Conservation (phyloP, 1,140 invertebrate species). For the Piezodorus guildinii region DNA sequence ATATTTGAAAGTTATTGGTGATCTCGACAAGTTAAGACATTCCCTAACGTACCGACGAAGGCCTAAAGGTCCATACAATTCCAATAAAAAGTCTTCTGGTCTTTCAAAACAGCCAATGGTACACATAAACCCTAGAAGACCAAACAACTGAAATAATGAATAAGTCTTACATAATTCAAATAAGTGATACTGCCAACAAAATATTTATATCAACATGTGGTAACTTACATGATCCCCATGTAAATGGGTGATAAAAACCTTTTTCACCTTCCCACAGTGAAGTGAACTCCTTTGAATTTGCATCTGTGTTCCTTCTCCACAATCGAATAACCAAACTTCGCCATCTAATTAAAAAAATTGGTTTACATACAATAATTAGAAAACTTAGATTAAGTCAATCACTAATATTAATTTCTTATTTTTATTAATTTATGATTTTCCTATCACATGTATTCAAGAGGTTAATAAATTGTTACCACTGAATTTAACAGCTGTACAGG, state of each 20-base stretch:
- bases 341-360: conserved; percentile 31
- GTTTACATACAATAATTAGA: too few species aligned
- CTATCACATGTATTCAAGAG: neutral
- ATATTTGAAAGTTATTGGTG: neutral
- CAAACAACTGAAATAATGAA: conserved; percentile 34
- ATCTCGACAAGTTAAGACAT: neutral
- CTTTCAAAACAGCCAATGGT: conserved; percentile 31
- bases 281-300: conserved; percentile 37
- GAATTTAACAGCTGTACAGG: conserved; percentile 32
- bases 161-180: too few species aligned
- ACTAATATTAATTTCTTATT: too few species aligned
- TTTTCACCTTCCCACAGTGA: conserved; percentile 35
- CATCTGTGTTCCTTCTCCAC: conserved; percentile 40
- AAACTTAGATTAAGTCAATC: too few species aligned
- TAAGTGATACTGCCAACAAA: neutral
- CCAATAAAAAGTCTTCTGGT: neutral
- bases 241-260: conserved; percentile 42
- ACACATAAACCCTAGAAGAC: conserved; percentile 39
- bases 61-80: conserved; percentile 1
- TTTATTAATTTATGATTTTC: too few species aligned
- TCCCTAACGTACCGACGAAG: neutral
- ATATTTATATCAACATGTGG: conserved; percentile 1
- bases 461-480: conserved; percentile 19
- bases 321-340: conserved; percentile 39
- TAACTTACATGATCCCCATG: conserved; percentile 39